Evolutionary conservation across 2,888 invertebrate genomes (phyloP).

Genomic region (Heliconius hortense): DNA sequence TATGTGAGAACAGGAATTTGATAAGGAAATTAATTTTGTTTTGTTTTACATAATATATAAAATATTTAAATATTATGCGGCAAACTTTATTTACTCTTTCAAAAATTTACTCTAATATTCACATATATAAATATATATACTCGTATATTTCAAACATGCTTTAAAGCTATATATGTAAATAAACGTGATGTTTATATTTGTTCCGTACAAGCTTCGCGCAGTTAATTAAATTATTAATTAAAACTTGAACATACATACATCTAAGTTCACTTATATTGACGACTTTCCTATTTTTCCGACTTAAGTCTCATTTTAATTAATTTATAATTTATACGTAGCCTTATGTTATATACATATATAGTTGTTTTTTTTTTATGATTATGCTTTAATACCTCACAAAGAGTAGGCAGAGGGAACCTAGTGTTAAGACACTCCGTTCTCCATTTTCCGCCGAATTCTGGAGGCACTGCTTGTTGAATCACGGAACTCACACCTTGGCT

Average conservation of each 20-base stretch:
- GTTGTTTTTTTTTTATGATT: too few relatives aligned
- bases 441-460: too few relatives aligned
- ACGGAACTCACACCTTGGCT: too few relatives aligned
- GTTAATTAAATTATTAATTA: slow-evolving; percentile 19
- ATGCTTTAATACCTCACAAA: too few relatives aligned
- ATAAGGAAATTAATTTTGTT: too few relatives aligned
- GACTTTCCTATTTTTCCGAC: background rate
- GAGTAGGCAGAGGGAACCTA: too few relatives aligned
- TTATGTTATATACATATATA: too few relatives aligned
- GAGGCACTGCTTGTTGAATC: too few relatives aligned
- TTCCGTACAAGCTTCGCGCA: background rate
- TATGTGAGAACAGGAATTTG: background rate
- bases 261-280: background rate
- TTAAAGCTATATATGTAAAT: background rate
- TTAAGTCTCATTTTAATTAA: background rate
- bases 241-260: slow-evolving; percentile 4
- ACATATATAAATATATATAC: background rate
- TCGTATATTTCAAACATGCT: background rate
- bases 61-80: too few relatives aligned
- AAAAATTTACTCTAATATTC: background rate
- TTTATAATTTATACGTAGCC: too few relatives aligned
- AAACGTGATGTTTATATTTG: background rate
- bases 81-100: background rate
- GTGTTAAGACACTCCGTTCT: too few relatives aligned
- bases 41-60: background rate